phyloP scores from a whole-genome alignment of 2,797 vertebrate genomes.

The Argentina silus region DNA sequence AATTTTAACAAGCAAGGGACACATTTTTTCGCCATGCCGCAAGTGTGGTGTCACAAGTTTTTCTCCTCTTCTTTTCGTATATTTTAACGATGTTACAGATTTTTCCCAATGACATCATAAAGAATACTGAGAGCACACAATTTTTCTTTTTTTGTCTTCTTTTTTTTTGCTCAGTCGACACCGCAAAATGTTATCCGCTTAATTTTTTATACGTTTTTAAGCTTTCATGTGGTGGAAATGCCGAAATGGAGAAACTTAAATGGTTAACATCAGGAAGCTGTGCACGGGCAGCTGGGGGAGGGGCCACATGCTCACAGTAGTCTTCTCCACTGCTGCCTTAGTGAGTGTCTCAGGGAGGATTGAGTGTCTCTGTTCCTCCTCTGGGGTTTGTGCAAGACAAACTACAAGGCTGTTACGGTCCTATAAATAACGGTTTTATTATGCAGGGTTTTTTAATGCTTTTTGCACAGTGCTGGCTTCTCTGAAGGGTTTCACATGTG shows the following conservation, averaged over 20 bases:
- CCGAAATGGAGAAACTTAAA: constrained; percentile 46
- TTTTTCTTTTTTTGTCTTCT: constrained; percentile 51
- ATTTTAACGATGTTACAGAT: constrained; percentile 71
- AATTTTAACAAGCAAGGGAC: constrained; percentile 69
- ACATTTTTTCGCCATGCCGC: constrained; percentile 66
- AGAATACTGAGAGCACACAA: constrained; percentile 60
- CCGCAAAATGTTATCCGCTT: constrained; percentile 69
- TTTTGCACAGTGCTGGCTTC: constrained; percentile 65
- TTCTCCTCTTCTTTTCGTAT: constrained; percentile 51
- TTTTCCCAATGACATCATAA: constrained; percentile 79
- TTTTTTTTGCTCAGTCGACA: constrained; percentile 42
- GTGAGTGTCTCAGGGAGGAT: constrained; percentile 63
- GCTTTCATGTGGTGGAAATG: constrained; percentile 70
- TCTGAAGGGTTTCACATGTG: constrained; percentile 72
- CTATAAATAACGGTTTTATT: constrained; percentile 84
- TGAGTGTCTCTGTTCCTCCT: constrained; percentile 58
- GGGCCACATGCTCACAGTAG: constrained; percentile 48
- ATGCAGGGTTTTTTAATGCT: constrained; percentile 71
- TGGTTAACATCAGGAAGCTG: constrained; percentile 60
- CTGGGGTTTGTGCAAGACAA: constrained; percentile 79
- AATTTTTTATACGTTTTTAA: constrained; percentile 64
- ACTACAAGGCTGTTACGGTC: constrained; percentile 79
- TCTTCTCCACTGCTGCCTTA: constrained; percentile 27
- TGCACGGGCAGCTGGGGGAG: constrained; percentile 38
- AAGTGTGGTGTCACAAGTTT: constrained; percentile 68